Evolutionary conservation across 2,113 vertebrate species (phyloP).

Genomic region (Oxyruncus cristatus): DNA sequence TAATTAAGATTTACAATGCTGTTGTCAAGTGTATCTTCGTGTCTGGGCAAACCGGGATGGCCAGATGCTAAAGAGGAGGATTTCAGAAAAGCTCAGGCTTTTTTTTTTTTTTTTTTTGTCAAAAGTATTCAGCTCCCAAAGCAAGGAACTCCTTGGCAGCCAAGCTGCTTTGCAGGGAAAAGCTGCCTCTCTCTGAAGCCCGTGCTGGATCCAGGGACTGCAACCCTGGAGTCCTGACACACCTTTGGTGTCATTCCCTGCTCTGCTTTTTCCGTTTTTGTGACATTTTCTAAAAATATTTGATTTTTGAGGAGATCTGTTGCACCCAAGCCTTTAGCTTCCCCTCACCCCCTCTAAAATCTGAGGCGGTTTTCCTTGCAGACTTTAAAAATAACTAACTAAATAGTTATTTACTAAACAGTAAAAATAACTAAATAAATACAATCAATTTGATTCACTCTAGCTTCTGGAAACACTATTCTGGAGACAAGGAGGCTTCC

Average conservation of each 20-base stretch:
- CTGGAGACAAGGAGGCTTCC: constrained; percentile 25
- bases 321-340: neutral
- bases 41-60: neutral
- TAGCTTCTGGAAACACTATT: neutral
- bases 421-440: neutral
- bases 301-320: neutral
- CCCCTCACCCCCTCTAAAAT: neutral
- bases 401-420: constrained; percentile 15
- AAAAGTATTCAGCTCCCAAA: neutral
- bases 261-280: neutral
- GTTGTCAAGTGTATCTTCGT: neutral
- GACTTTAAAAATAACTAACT: neutral
- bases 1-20: constrained; percentile 36
- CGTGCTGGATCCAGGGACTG: neutral
- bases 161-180: neutral
- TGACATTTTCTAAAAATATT: neutral
- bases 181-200: neutral
- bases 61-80: neutral
- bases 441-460: constrained; percentile 49
- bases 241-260: neutral
- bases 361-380: neutral
- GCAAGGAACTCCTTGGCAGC: constrained; percentile 2
- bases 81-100: constrained; percentile 17
- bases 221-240: neutral
- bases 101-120: no score